Conservation (phyloP, 2,797 vertebrate genomes). For the Peromyscus eremicus region DNA sequence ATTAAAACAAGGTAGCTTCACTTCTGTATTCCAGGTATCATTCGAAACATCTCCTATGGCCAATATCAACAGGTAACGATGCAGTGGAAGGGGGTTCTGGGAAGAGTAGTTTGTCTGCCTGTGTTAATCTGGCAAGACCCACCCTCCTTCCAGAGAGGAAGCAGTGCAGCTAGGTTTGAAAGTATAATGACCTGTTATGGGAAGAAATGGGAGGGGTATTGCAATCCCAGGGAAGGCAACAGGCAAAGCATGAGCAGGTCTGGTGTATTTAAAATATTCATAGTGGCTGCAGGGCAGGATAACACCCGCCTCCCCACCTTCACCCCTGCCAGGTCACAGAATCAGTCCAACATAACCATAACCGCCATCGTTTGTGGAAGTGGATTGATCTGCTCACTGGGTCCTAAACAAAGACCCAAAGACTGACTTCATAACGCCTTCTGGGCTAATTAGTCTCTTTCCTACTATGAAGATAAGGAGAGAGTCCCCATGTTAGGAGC, state of each 20-base stretch:
- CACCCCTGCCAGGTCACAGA: not conserved
- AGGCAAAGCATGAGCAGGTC: not conserved
- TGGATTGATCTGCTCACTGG: not conserved
- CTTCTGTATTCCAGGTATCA: not conserved
- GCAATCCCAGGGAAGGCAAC: not conserved
- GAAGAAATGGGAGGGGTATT: not conserved
- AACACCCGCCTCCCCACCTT: not conserved
- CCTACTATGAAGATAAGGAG: not conserved
- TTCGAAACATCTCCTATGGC: not conserved
- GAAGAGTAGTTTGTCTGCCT: slow-evolving; percentile 15
- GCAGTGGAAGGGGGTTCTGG: not conserved
- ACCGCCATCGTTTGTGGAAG: not conserved
- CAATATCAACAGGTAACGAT: not conserved
- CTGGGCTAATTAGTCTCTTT: not conserved
- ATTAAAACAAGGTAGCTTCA: not conserved
- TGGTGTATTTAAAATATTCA: not conserved
- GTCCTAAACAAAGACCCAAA: slow-evolving; percentile 41
- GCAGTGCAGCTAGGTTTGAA: not conserved
- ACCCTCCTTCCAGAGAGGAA: not conserved
- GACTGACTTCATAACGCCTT: slow-evolving; percentile 12
- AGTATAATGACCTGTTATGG: not conserved
- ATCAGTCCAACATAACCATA: not conserved
- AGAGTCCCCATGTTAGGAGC: not conserved
- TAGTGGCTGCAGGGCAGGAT: not conserved
- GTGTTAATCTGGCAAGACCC: not conserved